Conservation (phyloP, 2,113 vertebrate species). For the Lathamus discolor region DNA sequence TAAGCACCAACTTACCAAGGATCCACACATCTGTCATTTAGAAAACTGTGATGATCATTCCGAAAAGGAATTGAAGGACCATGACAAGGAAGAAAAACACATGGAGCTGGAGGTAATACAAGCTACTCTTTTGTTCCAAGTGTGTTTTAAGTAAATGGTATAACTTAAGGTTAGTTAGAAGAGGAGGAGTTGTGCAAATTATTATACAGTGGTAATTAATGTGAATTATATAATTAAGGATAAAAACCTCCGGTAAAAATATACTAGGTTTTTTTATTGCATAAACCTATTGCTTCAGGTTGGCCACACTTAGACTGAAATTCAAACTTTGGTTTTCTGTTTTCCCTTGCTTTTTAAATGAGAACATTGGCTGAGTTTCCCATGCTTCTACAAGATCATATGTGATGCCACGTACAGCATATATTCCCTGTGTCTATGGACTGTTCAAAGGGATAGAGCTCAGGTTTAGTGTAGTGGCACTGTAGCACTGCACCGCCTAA, state of each 20-base stretch:
- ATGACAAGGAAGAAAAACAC: slow-evolving; percentile 61
- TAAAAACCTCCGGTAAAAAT: background rate
- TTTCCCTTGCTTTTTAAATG: background rate
- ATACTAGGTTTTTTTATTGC: background rate
- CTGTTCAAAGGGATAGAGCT: background rate
- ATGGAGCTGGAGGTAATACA: slow-evolving; percentile 71
- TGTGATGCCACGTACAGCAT: background rate
- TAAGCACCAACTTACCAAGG: slow-evolving; percentile 26
- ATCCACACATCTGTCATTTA: background rate
- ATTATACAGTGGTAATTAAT: background rate
- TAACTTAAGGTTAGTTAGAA: background rate
- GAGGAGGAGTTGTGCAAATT: background rate
- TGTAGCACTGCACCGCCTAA: background rate
- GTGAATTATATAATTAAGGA: background rate
- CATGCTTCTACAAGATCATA: background rate
- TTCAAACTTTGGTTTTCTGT: background rate
- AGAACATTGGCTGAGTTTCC: background rate
- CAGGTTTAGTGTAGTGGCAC: background rate
- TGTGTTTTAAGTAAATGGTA: background rate
- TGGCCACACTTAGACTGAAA: background rate
- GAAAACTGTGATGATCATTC: background rate
- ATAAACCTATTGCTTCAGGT: background rate
- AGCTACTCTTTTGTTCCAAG: background rate
- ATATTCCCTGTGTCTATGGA: background rate
- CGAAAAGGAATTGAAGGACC: slow-evolving; percentile 24